These are phyloP conservation scores for Danio jaintianensis DNA, from an alignment of 2,797 vertebrate species.

Conservation along the genomic window DNA sequence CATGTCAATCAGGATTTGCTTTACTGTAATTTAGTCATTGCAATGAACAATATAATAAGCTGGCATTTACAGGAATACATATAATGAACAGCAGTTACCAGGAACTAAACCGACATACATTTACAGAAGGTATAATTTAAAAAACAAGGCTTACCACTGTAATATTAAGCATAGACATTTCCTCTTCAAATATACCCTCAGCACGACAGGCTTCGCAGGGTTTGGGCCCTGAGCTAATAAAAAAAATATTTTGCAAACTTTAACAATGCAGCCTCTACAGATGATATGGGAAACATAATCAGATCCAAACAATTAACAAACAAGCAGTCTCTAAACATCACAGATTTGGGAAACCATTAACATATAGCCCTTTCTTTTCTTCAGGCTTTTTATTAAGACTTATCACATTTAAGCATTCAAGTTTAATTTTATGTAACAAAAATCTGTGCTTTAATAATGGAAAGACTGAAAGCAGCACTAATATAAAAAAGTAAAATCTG, in stretches of 20 bases:
- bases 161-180: constrained; percentile 87
- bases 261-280: background rate
- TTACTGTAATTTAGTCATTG: background rate
- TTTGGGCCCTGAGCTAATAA: constrained; percentile 87
- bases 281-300: background rate
- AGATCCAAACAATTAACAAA: background rate
- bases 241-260: constrained; percentile 7
- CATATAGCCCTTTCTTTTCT: background rate
- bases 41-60: background rate
- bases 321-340: background rate
- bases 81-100: background rate
- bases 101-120: background rate
- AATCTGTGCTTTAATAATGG: constrained; percentile 1
- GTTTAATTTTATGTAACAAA: background rate
- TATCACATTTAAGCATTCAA: background rate
- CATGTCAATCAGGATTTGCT: background rate
- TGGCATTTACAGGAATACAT: background rate
- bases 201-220: constrained; percentile 91
- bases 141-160: constrained; percentile 79
- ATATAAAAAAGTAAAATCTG: background rate
- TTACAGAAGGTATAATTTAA: background rate
- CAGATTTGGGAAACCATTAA: background rate
- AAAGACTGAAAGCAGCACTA: constrained; percentile 26
- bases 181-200: constrained; percentile 95
- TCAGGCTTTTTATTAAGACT: background rate